Conservation (phyloP, 2,797 vertebrate species). For the Urophycis tenuis region DNA sequence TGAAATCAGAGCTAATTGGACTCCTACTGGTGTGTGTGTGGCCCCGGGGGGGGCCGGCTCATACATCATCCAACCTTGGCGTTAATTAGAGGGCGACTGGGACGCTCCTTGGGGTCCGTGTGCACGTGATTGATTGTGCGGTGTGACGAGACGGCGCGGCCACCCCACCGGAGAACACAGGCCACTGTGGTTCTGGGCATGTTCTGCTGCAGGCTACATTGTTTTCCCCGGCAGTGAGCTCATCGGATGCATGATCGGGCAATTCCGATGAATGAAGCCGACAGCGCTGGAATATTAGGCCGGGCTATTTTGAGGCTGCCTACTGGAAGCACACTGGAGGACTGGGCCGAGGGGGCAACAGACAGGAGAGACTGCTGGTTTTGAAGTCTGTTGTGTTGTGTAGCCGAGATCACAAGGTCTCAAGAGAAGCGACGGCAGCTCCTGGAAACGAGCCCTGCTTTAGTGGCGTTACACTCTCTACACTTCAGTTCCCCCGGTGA, state of each 20-base stretch:
- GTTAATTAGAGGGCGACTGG: neutral
- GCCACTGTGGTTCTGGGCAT: conserved; percentile 3
- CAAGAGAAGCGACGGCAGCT: conserved; percentile 14
- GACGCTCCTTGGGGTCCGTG: neutral
- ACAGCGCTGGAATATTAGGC: conserved; percentile 22
- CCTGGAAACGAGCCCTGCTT: conserved; percentile 6
- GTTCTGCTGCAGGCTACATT: neutral
- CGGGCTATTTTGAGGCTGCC: neutral
- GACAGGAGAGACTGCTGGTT: neutral
- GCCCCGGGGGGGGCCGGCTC: neutral
- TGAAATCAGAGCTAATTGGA: neutral
- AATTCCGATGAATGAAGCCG: conserved; percentile 28
- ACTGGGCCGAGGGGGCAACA: neutral
- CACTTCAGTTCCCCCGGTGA: conserved; percentile 15
- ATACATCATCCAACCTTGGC: neutral
- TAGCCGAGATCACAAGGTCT: neutral
- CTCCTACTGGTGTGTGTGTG: neutral
- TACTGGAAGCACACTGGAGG: neutral
- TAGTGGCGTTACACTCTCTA: conserved; percentile 2
- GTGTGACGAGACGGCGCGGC: neutral
- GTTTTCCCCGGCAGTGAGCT: neutral
- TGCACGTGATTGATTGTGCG: neutral
- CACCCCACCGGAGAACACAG: neutral
- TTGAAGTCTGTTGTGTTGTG: neutral
- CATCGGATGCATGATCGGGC: conserved; percentile 6